phyloP scores from a whole-genome alignment of 2,113 vertebrate species.

The Globicephala melas region DNA sequence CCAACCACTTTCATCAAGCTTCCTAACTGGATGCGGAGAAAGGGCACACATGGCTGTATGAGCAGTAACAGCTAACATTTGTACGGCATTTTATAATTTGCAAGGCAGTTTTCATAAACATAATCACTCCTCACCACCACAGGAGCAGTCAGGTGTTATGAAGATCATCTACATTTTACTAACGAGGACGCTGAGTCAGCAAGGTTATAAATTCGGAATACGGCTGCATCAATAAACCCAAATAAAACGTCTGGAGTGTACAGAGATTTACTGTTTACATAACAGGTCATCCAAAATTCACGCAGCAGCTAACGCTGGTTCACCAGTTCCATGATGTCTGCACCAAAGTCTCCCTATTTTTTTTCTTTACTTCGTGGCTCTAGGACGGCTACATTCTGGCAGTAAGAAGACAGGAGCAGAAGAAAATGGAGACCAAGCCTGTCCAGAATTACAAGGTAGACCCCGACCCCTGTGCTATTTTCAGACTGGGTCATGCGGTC shows the following conservation, averaged over 20 bases:
- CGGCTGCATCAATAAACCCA: not conserved
- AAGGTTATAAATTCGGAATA: not conserved
- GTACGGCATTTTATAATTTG: not conserved
- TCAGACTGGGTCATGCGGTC: not conserved
- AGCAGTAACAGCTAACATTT: not conserved
- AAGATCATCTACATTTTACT: conserved; percentile 13
- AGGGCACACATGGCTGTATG: not conserved
- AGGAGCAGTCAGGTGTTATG: not conserved
- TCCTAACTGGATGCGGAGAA: conserved; percentile 38
- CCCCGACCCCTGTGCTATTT: too few species aligned
- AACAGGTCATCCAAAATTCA: not conserved
- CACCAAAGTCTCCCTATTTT: not conserved
- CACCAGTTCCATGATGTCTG: too few species aligned
- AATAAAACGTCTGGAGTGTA: not conserved
- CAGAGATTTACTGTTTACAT: not conserved
- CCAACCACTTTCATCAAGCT: not conserved
- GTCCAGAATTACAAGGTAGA: rapidly evolving
- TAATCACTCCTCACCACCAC: not conserved
- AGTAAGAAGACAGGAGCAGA: not conserved
- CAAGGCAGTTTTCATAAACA: conserved; percentile 7
- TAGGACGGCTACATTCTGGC: not conserved
- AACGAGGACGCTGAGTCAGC: not conserved
- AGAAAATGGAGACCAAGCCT: not conserved
- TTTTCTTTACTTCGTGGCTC: not conserved
- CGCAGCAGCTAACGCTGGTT: too few species aligned